Evolutionary conservation across 2,888 invertebrate species (phyloP).

Genomic region (Leptothorax acervorum): DNA sequence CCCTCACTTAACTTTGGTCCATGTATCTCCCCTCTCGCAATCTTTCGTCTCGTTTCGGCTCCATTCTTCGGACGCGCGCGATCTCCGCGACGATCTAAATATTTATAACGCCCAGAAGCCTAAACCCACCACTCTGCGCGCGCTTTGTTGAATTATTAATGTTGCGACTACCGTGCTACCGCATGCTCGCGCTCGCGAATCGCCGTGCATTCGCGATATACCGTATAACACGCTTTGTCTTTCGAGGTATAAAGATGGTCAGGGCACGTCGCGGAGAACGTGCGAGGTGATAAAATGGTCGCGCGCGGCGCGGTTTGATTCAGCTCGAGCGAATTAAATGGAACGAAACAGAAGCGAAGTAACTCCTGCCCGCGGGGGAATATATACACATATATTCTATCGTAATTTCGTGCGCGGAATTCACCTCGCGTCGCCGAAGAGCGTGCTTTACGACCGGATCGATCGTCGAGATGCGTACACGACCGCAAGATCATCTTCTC

Average conservation of each 20-base stretch:
- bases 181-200: constrained; percentile 66
- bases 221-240: constrained; percentile 69
- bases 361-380: constrained; percentile 20
- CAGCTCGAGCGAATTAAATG: constrained; percentile 44
- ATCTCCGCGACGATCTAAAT: constrained; percentile 78
- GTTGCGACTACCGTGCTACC: constrained; percentile 70
- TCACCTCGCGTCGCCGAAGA: constrained; percentile 17
- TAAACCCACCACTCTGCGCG: constrained; percentile 70
- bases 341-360: constrained; percentile 43
- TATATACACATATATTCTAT: background rate
- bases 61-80: constrained; percentile 32
- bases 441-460: constrained; percentile 24
- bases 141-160: constrained; percentile 77
- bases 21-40: background rate
- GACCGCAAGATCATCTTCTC: constrained; percentile 35
- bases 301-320: constrained; percentile 30
- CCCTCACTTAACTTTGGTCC: background rate
- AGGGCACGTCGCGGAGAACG: constrained; percentile 59
- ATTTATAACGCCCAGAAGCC: constrained; percentile 79
- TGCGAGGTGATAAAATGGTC: constrained; percentile 62
- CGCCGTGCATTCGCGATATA: constrained; percentile 74
- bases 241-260: constrained; percentile 68
- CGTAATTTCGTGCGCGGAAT: constrained; percentile 30
- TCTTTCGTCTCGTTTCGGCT: constrained; percentile 6
- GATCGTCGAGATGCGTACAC: constrained; percentile 21